Percentiles rank a stretch among this genome's conserved stretches.
These are phyloP conservation scores for Atherinosoma microstoma DNA, from an alignment of 2,797 vertebrate species.

Conservation along the genomic window DNA sequence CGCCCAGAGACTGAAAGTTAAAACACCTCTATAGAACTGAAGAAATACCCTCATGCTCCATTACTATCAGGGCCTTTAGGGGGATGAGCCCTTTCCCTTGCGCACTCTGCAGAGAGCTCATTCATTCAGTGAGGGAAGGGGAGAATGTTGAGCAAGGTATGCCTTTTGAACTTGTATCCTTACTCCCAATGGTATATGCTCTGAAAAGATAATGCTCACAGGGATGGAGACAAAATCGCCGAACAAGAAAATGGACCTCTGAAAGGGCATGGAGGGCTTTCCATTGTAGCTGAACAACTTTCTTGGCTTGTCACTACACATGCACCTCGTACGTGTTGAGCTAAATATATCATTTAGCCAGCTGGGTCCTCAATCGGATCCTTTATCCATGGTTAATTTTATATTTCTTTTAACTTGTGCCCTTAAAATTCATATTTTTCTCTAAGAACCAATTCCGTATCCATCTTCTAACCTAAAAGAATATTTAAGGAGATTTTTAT, in stretches of 20 bases:
- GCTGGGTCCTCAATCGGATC: background rate
- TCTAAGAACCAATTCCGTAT: background rate
- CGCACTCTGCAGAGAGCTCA: conserved; percentile 1
- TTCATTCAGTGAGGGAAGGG: conserved; percentile 7
- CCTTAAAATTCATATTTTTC: background rate
- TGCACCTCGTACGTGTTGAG: background rate
- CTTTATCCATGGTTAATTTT: background rate
- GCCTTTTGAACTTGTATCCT: conserved; percentile 10
- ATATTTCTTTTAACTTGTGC: background rate
- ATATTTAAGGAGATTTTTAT: too few relatives aligned
- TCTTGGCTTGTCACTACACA: background rate
- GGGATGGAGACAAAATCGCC: conserved; percentile 6
- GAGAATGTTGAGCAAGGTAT: conserved; percentile 2
- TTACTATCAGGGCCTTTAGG: conserved; percentile 4
- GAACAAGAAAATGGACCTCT: conserved; percentile 13
- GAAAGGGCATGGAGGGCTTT: background rate
- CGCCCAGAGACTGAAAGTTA: conserved; percentile 9
- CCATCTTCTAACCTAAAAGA: too few relatives aligned
- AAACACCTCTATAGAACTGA: background rate
- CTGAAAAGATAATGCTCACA: background rate
- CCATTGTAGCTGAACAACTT: background rate
- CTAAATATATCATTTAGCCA: background rate
- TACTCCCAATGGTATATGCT: background rate
- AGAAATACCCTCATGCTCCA: background rate
- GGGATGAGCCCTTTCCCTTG: conserved; percentile 1